Base-by-base conservation (phyloP, 2,888 invertebrate genomes). In the Phymatocera aterrima region DNA sequence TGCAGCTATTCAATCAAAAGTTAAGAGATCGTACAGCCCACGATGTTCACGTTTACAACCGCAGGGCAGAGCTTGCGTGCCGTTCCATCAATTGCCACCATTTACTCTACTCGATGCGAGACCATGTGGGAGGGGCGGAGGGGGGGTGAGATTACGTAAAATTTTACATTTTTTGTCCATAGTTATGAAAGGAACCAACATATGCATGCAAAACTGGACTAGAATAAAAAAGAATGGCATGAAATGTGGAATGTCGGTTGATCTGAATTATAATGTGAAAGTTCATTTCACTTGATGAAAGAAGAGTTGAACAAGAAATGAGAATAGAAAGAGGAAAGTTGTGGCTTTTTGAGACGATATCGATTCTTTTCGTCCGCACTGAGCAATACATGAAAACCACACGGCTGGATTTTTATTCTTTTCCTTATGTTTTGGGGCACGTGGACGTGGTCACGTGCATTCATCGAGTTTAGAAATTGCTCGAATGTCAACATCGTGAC, bases 1-100 rank as follows among this genome's bases (percentile, higher is more conserved):
- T 77, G 72, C n/a, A n/a, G n/a, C 79, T 72, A 72, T 72, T 72
- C 72, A 37, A 72, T 72, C 72, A 72, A 72, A 72, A 57, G 75
- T 75, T 57, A 57, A 75, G 72, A 72, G 72, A 51, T 72, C 61
- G n/a, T 60, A 34, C 21, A 15, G n/a, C 37, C 3, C 2, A 15
- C 46, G 46, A 46, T 68, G 68, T 68, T 68, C 40, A 68, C 46
- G 43, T 68, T 68, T 18, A 46, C 46, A n/a, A n/a, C n/a, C 18
- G 4, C 6, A 28, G 28, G 4, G 24, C 8, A 68, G 15, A 68
- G 68, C 46, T 46, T 68, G n/a, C 46, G 4, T 15, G 24, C 6
- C 46, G 18, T 12, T 46, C 43, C 24, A 28, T 28, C 28, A 24
- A 37, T 6, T 43, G 40, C 15, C 43, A 65, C 43, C 10, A 65